Evolutionary conservation across 2,888 invertebrate genomes (phyloP), one percentile per base, ranked within the genome.

Genomic region (Zaprionus lineosus): DNA sequence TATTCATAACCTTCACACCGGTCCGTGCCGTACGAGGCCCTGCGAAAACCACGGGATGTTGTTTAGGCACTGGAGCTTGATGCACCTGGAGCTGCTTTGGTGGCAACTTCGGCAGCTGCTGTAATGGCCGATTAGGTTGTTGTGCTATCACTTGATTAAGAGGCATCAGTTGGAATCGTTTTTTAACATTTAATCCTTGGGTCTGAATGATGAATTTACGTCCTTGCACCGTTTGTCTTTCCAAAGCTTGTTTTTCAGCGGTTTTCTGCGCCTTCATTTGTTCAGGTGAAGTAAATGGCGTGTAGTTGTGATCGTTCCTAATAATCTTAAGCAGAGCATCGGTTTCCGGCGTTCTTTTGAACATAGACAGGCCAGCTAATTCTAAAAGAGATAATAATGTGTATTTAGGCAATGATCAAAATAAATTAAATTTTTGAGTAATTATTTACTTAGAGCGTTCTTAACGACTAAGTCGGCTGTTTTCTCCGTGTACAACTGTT

Each of bases 301-400:
- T 95, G 74, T 96, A 96, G 86, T 95, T 95, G 86, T 96, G 96
- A 88, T 96, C 96, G 90, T 95, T 93, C 83, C 93, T 93, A 74
- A 94, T 93, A 2, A 94, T 77, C 50, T 83, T 82, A 18, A 89
- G 40, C 31, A 87, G 74, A 11, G 89, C 89, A 43, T 90, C 89
- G n/a, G 84, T 79, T 46, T 90, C 89, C 4, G 88, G 85, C 18
- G 87, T 86, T 7, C 87, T 81, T 43, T 88, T 87, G 9, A 85
- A 74, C n/a, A 88, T 76, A 9, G 89, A 86, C 3, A 89, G 71
- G 0, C 90, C 90, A 19, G 90, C 90, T 12, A 87, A 76, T 67
- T 87, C 89, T 90, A 44, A 16, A 34, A 55, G 11, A 8, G 16
- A 61, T 33, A 12, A 39, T 43, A n/a, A 47, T 28, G 3, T 28